Base-by-base conservation (phyloP, 2,113 vertebrate species). In the Mus pahari region DNA sequence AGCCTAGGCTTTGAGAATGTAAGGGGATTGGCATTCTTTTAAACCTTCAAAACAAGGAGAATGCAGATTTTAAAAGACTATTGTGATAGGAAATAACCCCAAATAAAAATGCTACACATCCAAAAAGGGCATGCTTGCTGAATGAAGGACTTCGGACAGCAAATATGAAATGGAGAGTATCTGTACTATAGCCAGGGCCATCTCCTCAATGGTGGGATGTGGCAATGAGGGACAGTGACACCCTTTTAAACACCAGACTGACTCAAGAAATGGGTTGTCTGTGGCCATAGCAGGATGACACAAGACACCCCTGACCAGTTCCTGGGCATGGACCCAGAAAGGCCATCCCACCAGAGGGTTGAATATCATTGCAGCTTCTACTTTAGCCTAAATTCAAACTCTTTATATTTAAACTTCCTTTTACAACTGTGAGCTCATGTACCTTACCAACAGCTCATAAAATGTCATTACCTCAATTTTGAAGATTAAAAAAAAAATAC, bases 391-490 rank as follows among this genome's bases (percentile, higher is more conserved):
- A 91, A 83, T 62, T 71, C 36, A 94, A 91, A 94, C 42, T 16
- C 89, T 88, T 95, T 74, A 53, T 88, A 42, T 75, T 78, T 74
- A 92, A 95, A 96, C 68, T 75, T 42, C 22, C 50, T 97, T 94
- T 88, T 81, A 90, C 87, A 97, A 94, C n/a, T 58, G 45, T 66
- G 50, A 82, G 39, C 45, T 94, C 86, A 73, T 22, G 7, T 62
- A 71, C 64, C 90, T 39, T 39, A 60, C 39, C 81, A 96, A 71
- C n/a, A 91, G 45, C 64, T 36, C 83, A 55, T 79, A 83, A 95
- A n/a, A 92, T 96, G 96, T 64, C 91, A 91, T 94, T 75, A 73
- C 58, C 93, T 95, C 79, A 75, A 77, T 71, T 95, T 89, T 96
- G 26, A 84, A 95, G 83, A 74, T 90, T 66, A 9, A 89, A 39